Conservation (phyloP, 30 jellyfish, hydroid and myxozoan species). For the Aurelia sp. region DNA sequence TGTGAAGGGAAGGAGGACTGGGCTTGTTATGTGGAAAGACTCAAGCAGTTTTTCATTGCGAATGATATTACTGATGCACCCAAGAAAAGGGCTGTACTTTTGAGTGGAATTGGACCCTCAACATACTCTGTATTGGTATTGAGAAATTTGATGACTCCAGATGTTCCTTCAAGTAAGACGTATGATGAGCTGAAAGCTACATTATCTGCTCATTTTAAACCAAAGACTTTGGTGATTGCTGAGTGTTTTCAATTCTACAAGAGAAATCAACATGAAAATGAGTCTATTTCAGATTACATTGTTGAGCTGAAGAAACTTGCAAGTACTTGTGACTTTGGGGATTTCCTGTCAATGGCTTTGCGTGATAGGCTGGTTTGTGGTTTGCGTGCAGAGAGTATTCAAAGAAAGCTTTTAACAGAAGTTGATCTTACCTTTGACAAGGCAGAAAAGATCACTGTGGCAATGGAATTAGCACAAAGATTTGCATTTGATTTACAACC, state of each 20-base stretch:
- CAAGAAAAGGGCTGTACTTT: constrained; percentile 25
- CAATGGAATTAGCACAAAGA: constrained; percentile 28
- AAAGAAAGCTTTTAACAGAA: constrained; percentile 45
- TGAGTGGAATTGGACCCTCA: constrained; percentile 37
- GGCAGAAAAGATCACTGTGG: constrained; percentile 47
- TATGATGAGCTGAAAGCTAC: too few species aligned
- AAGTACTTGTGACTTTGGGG: constrained; percentile 52
- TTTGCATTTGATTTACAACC: not conserved
- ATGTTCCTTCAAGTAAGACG: too few species aligned
- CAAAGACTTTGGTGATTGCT: constrained; percentile 39
- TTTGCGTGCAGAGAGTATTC: constrained; percentile 27
- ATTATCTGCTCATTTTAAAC: constrained; percentile 36
- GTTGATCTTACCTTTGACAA: not conserved
- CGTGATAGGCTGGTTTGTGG: constrained; percentile 44
- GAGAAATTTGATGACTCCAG: constrained; percentile 39
- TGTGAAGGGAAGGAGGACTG: constrained; percentile 42
- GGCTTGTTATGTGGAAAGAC: constrained; percentile 57
- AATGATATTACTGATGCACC: constrained; percentile 41
- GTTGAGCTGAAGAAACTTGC: constrained; percentile 48
- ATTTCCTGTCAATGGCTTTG: constrained; percentile 11
- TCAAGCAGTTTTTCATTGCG: constrained; percentile 49
- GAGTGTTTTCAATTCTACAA: constrained; percentile 26
- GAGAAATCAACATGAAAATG: constrained; percentile 46
- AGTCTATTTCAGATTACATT: constrained; percentile 44
- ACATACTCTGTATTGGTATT: constrained; percentile 31